Percentiles rank a stretch among this genome's conserved stretches.
These are phyloP conservation scores for Meriones psammophilus DNA, from an alignment of 2,797 vertebrate genomes.

Conservation along the genomic window DNA sequence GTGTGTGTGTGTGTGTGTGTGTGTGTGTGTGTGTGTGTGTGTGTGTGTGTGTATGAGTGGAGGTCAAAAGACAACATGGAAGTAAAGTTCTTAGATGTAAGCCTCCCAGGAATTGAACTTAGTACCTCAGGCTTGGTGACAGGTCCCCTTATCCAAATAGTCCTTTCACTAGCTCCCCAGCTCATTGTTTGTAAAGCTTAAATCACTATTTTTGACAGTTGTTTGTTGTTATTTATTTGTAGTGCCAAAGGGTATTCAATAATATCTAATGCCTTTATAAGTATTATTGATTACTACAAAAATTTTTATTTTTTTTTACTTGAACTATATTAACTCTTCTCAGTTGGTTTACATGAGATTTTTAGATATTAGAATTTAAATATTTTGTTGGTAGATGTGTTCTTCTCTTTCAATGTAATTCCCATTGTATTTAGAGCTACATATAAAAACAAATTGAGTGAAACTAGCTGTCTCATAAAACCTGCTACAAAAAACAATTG, in stretches of 20 bases:
- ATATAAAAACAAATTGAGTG: slow-evolving; percentile 36
- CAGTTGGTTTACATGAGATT: not conserved
- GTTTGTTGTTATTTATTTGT: not conserved
- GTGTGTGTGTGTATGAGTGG: not conserved
- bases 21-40: not conserved
- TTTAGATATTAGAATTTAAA: not conserved
- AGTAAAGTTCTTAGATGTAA: not conserved
- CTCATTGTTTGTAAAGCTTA: not conserved
- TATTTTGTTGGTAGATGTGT: not conserved
- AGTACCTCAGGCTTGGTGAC: too few species aligned
- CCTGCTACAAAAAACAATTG: slow-evolving; percentile 51
- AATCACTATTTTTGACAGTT: not conserved
- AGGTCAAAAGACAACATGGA: not conserved
- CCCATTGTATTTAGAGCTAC: not conserved
- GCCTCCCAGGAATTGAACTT: too few species aligned
- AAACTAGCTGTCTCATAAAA: not conserved
- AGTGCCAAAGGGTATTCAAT: not conserved
- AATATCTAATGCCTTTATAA: not conserved
- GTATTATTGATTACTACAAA: not conserved
- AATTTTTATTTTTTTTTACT: not conserved
- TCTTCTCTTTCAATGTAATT: slow-evolving; percentile 16
- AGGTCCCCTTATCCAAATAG: too few species aligned
- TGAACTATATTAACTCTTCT: not conserved
- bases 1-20: not conserved
- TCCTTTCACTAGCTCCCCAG: not conserved